These are phyloP conservation scores for Calameuta pallipes DNA, from an alignment of 2,888 invertebrate species.

Conservation along the genomic window DNA sequence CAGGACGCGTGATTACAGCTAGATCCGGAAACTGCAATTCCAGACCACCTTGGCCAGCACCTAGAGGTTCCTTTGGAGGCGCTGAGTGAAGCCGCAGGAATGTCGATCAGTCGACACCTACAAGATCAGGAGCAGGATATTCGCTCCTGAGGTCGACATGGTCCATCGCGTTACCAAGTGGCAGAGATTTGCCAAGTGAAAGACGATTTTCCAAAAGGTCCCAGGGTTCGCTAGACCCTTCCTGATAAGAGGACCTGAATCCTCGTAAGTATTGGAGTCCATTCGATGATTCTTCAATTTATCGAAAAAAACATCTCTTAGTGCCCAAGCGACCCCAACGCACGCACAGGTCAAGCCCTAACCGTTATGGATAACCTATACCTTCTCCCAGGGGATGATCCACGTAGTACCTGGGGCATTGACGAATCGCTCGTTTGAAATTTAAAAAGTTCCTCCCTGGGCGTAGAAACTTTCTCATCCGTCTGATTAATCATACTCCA, in stretches of 20 bases:
- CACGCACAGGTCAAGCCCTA: too few species aligned
- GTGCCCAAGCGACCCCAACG: not conserved
- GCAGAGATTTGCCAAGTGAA: not conserved
- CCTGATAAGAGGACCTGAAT: too few species aligned
- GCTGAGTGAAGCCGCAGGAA: not conserved
- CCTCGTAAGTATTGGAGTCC: too few species aligned
- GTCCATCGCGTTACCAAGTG: not conserved
- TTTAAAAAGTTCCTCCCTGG: slow-evolving; percentile 18
- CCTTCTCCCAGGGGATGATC: not conserved
- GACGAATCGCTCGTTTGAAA: slow-evolving; percentile 16
- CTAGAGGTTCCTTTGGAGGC: not conserved
- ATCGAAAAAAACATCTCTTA: not conserved
- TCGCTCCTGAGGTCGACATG: not conserved
- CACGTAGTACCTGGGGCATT: not conserved
- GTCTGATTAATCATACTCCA: slow-evolving; percentile 37
- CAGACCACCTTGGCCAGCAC: not conserved
- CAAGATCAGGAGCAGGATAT: not conserved
- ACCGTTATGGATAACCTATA: not conserved
- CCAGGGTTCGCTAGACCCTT: not conserved
- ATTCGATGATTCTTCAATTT: not conserved
- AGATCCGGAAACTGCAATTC: not conserved
- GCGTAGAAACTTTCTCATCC: slow-evolving; percentile 18
- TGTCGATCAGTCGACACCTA: not conserved
- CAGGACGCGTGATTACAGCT: not conserved
- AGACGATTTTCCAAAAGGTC: not conserved